Base-by-base conservation (phyloP, 2,888 invertebrate genomes). In the Cyclophora albipunctata region DNA sequence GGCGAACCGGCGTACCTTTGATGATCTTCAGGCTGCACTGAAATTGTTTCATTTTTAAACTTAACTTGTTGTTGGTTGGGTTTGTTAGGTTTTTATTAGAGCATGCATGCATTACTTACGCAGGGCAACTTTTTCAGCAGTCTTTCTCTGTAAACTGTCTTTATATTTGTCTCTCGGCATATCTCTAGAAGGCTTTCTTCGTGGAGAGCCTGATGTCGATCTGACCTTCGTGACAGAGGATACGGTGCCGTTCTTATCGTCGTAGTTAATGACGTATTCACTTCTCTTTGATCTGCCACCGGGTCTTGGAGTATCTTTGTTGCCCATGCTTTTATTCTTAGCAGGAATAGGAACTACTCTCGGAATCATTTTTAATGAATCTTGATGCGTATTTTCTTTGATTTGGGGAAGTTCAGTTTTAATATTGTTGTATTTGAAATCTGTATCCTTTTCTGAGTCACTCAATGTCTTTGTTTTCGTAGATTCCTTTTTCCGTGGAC, bases 101-200 rank as follows among this genome's bases (percentile, higher is more conserved):
- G 77, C 79, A 81, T 78, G 82, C 76, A 83, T 71, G 73, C 72
- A 66, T 81, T 88, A 88, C 85, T 87, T 88, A 86, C 87, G 84
- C 74, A 84, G 68, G 64, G 77, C 72, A 59, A 73, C 73, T 78
- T 81, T 84, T 52, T 83, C 80, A 60, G 70, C 51, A 42, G 68
- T 60, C 71, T 74, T 84, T 55, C 61, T 67, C 69, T 72, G 81
- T 59, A 65, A 69, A 52, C 65, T 67, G 53, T 79, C 75, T 67
- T 74, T 78, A 50, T 67, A 55, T 53, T 62, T 73, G 47, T 78
- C 76, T 67, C 74, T 75, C 40, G 62, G 62, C 51, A 62, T 65
- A 54, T 78, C 76, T 64, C 69, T 73, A 35, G 71, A 58, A 40
- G 60, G 57, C 55, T 76, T 84, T 58, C 70, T 72, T 63, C 73